A percentile compares a stretch with the other conserved stretches of the same genome.
Evolutionary conservation across 2,888 invertebrate genomes (phyloP).

Genomic region (Tetragnatha montana): DNA sequence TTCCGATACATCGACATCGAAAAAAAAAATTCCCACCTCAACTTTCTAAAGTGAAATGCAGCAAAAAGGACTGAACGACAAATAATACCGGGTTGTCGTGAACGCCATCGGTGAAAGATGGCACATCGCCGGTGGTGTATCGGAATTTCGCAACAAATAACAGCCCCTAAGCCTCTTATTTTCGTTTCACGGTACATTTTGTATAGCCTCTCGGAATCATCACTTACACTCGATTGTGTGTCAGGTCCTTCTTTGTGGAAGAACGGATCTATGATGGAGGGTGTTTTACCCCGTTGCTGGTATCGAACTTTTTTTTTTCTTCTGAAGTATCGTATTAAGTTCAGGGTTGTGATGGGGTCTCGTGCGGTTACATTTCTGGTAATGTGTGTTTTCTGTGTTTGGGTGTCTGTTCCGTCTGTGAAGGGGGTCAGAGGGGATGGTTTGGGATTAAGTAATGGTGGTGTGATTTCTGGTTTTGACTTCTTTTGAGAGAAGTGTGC

Average conservation of each 20-base stretch:
- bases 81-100: constrained; percentile 37
- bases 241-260: background rate
- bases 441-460: too few relatives aligned
- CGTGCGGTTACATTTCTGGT: too few relatives aligned
- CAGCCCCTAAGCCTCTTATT: constrained; percentile 17
- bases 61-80: constrained; percentile 36
- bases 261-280: background rate
- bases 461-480: too few relatives aligned
- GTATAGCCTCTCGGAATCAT: constrained; percentile 31
- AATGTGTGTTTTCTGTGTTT: too few relatives aligned
- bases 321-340: background rate
- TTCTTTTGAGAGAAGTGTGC: too few relatives aligned
- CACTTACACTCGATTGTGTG: constrained; percentile 20
- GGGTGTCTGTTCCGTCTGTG: too few relatives aligned
- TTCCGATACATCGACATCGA: background rate
- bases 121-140: constrained; percentile 13
- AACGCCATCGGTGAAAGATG: constrained; percentile 18
- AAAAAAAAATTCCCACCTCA: background rate
- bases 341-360: too few relatives aligned
- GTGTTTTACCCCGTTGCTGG: background rate
- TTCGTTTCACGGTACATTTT: constrained; percentile 44
- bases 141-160: constrained; percentile 30
- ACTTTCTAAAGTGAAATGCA: background rate
- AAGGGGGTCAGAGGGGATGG: too few relatives aligned
- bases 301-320: background rate